phyloP scores from a whole-genome alignment of 2,113 vertebrate species.

The Motacilla tschutschensis region DNA sequence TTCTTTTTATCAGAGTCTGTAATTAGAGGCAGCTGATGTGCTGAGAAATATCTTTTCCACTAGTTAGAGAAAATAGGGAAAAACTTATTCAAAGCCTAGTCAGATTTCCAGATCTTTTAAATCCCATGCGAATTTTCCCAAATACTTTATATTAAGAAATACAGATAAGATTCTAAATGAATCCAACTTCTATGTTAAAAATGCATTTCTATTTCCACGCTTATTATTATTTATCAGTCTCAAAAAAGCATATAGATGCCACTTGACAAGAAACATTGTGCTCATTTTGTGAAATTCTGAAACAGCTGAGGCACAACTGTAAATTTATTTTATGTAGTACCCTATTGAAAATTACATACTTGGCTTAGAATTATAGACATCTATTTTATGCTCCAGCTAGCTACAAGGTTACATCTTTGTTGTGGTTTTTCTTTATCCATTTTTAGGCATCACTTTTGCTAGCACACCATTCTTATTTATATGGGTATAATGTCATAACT shows the following conservation, averaged over 20 bases:
- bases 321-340: neutral
- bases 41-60: conserved; percentile 24
- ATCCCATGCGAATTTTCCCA: neutral
- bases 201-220: neutral
- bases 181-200: neutral
- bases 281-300: conserved; percentile 11
- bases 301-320: neutral
- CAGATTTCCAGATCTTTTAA: neutral
- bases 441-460: neutral
- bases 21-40: neutral
- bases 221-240: neutral
- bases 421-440: neutral
- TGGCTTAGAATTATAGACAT: conserved; percentile 5
- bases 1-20: neutral
- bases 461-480: conserved; percentile 25
- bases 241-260: neutral
- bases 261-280: neutral
- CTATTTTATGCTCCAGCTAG: neutral
- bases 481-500: conserved; percentile 16
- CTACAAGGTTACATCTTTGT: conserved; percentile 15
- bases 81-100: neutral
- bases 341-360: neutral
- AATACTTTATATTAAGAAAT: conserved; percentile 22
- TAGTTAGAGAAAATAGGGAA: conserved; percentile 5
- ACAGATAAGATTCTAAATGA: neutral